Evolutionary conservation across 2,113 vertebrate species (phyloP), one percentile per base, ranked within the genome.

Genomic region (Zosterops lateralis): DNA sequence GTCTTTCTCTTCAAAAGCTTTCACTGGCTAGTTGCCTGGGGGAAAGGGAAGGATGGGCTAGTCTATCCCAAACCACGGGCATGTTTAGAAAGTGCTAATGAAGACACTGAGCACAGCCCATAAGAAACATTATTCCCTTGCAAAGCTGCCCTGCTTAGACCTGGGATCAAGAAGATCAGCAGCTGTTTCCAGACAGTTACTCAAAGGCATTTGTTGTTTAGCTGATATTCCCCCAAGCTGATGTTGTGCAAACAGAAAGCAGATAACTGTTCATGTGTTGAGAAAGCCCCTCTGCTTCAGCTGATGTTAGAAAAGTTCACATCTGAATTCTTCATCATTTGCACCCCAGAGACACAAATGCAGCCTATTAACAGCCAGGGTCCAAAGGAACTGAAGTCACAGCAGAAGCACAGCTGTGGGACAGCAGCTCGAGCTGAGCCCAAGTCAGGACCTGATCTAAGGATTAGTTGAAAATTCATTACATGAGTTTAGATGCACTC

Each of bases 21-120:
- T 71, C 64, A 67, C 74, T 97, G 97, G 96, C 92, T 66, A 7
- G 40, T 54, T 97, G 96, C 97, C 97, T 96, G 71, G 60, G 61
- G 79, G 77, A 71, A 80, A 53, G 78, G 79, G 60, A 92, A 90
- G 89, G 73, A 94, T 87, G 78, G 61, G 66, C 84, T 65, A 22
- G 54, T 26, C 56, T 57, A 6, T 66, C 84, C 77, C 62, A 90
- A 66, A 71, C 54, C n/a, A 54, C 28, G 5, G 31, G 50, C 4
- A 4, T 18, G 61, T 93, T 80, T 38, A 67, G 54, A 84, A 57
- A 61, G 17, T 22, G 50, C 62, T 87, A 64, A 93, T 3, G 9
- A 91, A 86, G 56, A 28, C 67, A 26, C 56, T n/a, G 29, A 97
- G 58, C 42, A 64, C 42, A 84, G 34, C 24, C 56, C 62, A 31